Evolutionary conservation across 2,797 vertebrate genomes (phyloP), one percentile per base, ranked within the genome.

Genomic region (Gambusia yucatana): DNA sequence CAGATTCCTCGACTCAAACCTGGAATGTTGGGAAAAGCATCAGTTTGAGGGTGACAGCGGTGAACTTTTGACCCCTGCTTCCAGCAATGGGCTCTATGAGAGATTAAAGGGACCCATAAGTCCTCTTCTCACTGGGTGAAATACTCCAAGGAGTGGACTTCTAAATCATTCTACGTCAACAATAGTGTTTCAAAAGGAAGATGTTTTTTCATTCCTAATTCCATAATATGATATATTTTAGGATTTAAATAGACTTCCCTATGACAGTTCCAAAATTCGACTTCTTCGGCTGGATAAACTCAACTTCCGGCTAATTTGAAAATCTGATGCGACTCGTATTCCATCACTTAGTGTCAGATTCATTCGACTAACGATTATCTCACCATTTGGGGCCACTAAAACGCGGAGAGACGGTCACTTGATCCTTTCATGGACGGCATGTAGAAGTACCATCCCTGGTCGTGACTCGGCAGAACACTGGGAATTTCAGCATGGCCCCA

Each of bases 21-120:
- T 5, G 52, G 81, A 90, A 87, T 85, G 82, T 83, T 80, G 90
- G 90, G 86, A 89, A 92, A 87, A 85, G 89, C 89, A 87, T 95
- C 87, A 74, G 59, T 91, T 83, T 86, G 81, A 75, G 81, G 89
- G 74, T 87, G 88, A 90, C 84, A 75, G 85, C 75, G 25, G 78
- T 86, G 93, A 93, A 94, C 92, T 87, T 88, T 90, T 92, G 87
- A 79, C 88, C 88, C 88, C 36, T 5, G 69, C 22, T 17, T 82
- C 83, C 84, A 90, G 87, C 92, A 73, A 87, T 85, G 76, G 76
- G 72, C 69, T 39, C 17, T 11, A 70, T 75, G 52, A 6, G 57
- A 59, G 87, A 72, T 14, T 52, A 80, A 81, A 85, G 80, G n/a
- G 78, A 79, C 59, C 36, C 70, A 78, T 85, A 80, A 77, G 91